Conservation (phyloP, 2,113 vertebrate genomes). For the Thomomys bottae region DNA sequence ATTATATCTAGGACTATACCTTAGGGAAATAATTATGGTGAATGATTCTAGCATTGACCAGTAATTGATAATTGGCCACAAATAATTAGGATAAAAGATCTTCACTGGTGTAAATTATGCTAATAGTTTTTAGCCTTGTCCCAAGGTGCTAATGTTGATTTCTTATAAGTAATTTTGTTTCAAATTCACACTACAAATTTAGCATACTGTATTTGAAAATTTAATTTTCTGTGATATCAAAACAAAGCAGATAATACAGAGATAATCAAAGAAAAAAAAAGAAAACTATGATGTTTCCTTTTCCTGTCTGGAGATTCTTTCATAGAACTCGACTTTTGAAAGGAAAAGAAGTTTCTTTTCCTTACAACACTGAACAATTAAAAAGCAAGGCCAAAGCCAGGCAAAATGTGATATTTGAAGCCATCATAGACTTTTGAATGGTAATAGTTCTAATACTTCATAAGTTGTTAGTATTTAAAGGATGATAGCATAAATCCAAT, state of each 20-base stretch:
- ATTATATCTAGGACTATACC: conserved; percentile 72
- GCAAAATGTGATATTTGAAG: conserved; percentile 66
- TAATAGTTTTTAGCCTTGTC: conserved; percentile 75
- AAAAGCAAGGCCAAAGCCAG: conserved; percentile 66
- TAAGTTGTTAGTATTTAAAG: conserved; percentile 81
- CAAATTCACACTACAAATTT: conserved; percentile 84
- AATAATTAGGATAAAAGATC: conserved; percentile 84
- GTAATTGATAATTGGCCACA: conserved; percentile 85
- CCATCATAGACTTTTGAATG: conserved; percentile 74
- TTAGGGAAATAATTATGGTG: conserved; percentile 83
- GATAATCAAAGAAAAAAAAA: conserved; percentile 86
- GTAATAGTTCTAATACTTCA: conserved; percentile 61
- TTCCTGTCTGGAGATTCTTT: conserved; percentile 81
- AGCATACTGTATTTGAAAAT: conserved; percentile 85
- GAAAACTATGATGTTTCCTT: conserved; percentile 78
- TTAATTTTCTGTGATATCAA: conserved; percentile 87
- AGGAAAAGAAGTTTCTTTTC: conserved; percentile 69
- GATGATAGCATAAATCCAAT: conserved; percentile 68
- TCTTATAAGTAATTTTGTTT: conserved; percentile 82
- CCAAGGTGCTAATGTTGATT: conserved; percentile 77
- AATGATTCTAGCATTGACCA: conserved; percentile 83
- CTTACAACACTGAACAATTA: conserved; percentile 70
- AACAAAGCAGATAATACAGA: conserved; percentile 84
- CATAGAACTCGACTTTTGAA: conserved; percentile 79
- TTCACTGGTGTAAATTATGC: conserved; percentile 80